A percentile compares a stretch with the other conserved stretches of the same genome.
Evolutionary conservation across 2,113 vertebrate species (phyloP).

Genomic region (Vimba vimba): DNA sequence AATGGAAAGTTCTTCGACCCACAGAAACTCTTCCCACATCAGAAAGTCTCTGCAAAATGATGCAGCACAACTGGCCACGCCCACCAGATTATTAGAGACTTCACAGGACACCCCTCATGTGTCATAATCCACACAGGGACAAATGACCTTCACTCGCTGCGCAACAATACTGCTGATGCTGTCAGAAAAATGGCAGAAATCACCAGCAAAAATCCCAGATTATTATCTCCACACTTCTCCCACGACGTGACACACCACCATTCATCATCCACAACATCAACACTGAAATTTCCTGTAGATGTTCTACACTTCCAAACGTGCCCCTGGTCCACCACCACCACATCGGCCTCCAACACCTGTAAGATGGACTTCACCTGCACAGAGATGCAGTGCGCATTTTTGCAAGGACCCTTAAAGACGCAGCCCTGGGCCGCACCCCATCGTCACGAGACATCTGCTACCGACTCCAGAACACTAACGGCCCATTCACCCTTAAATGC

Average conservation of each 20-base stretch:
- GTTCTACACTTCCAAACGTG: background rate
- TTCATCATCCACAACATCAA: background rate
- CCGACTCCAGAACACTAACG: background rate
- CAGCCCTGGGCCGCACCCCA: no score
- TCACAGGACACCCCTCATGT: background rate
- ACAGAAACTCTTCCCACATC: background rate
- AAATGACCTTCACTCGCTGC: no score
- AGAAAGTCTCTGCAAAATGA: background rate
- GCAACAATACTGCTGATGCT: no score
- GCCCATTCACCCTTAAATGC: no score
- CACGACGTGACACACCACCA: background rate
- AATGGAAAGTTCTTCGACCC: background rate
- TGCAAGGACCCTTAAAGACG: slow-evolving; percentile 7
- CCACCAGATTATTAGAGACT: background rate
- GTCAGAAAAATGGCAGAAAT: no score
- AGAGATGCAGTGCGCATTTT: background rate
- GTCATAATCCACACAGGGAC: background rate
- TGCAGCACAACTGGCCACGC: background rate
- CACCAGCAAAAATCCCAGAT: no score
- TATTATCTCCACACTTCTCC: background rate
- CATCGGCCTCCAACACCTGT: background rate
- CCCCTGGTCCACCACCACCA: background rate
- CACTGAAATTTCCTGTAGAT: background rate
- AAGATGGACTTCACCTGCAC: background rate
- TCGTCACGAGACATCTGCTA: background rate